Evolutionary conservation across 2,797 vertebrate genomes (phyloP).

Genomic region (Sebastes wilsoni): DNA sequence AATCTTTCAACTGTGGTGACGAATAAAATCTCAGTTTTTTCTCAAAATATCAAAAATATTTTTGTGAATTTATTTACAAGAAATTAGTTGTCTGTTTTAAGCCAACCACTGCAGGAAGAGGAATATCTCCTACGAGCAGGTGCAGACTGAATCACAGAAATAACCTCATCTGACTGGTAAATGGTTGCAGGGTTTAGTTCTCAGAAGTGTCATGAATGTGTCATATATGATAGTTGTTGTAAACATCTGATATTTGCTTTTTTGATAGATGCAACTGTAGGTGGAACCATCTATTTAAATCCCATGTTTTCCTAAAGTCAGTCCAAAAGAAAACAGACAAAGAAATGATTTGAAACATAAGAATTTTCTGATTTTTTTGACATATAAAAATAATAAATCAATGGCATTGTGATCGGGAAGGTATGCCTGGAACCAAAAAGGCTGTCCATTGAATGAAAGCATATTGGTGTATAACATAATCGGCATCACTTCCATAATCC

Average conservation of each 20-base stretch:
- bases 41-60: constrained; percentile 24
- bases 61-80: constrained; percentile 43
- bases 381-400: constrained; percentile 74
- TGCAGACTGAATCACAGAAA: not conserved
- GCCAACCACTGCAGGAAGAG: not conserved
- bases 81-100: not conserved
- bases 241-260: not conserved
- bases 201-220: not conserved
- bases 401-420: constrained; percentile 57
- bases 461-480: constrained; percentile 54
- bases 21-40: constrained; percentile 40
- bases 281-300: not conserved
- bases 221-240: not conserved
- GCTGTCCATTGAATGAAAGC: constrained; percentile 57
- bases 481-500: constrained; percentile 56
- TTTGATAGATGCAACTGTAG: not conserved
- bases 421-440: constrained; percentile 44
- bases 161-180: not conserved
- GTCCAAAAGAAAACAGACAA: constrained; percentile 64
- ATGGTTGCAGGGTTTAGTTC: not conserved
- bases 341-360: constrained; percentile 59
- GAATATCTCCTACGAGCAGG: not conserved
- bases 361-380: constrained; percentile 61
- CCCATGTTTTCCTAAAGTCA: constrained; percentile 10
- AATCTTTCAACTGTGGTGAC: not conserved